A percentile compares a stretch with the other conserved stretches of the same genome.
Conservation (phyloP, 2,797 vertebrate species). For the Epinephelus malabaricus region DNA sequence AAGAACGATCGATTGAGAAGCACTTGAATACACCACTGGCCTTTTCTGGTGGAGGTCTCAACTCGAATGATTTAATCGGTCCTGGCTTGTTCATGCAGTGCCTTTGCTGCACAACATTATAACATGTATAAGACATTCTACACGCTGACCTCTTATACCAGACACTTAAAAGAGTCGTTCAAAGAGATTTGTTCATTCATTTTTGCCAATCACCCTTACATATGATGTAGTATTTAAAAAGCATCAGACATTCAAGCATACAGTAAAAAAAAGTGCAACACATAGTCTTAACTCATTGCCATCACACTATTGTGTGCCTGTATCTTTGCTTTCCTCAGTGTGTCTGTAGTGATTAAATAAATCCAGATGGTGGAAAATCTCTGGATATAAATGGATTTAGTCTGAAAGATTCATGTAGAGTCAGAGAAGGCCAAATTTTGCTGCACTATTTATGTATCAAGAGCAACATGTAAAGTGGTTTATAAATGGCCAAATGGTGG, state of each 20-base stretch:
- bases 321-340: not conserved
- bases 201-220: too few relatives aligned
- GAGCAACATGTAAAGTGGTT: conserved; percentile 18
- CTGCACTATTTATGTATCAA: conserved; percentile 10
- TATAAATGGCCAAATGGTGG: not conserved
- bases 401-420: conserved; percentile 26
- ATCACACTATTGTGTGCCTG: not conserved
- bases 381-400: conserved; percentile 25
- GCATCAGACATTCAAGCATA: not conserved
- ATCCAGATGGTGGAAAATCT: conserved; percentile 13
- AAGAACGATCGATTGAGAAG: too few relatives aligned
- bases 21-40: too few relatives aligned
- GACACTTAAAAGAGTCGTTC: too few relatives aligned
- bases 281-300: conserved; percentile 3
- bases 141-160: too few relatives aligned
- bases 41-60: too few relatives aligned
- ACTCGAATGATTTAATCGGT: too few relatives aligned
- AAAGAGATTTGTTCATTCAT: too few relatives aligned
- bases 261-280: not conserved
- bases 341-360: conserved; percentile 16
- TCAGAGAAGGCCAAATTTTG: conserved; percentile 11
- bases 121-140: too few relatives aligned
- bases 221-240: too few relatives aligned
- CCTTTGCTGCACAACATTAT: too few relatives aligned
- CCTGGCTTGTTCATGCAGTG: too few relatives aligned